Evolutionary conservation across 2,113 vertebrate genomes (phyloP), one percentile per base, ranked within the genome.

Genomic region (Phyllostomus hastatus): DNA sequence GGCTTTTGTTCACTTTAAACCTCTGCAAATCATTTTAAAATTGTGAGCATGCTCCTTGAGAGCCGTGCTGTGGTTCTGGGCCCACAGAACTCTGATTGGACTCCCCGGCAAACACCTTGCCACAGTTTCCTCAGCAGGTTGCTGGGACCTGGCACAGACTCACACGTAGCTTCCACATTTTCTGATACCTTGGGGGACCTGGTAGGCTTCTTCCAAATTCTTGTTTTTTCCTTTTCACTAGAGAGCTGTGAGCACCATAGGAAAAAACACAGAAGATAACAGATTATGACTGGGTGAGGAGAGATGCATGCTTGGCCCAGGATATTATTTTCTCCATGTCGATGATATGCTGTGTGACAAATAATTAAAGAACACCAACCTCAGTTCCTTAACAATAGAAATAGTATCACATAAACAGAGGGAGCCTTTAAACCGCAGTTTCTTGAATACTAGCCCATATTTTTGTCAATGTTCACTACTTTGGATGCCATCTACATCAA

Each of bases 391-490:
- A 82, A 61, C 8, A 24, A 38, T 2, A 81, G 10, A 52, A 50
- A 28, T 1, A 43, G 6, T 31, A 52, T 78, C 70, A 73, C n/a
- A 52, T 26, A 19, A 81, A 70, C 41, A 90, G 46, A 90, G 83
- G 4, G 7, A 17, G 16, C 20, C 75, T 82, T 94, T 28, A 83
- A 76, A 61, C 46, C 10, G 50, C 88, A 14, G 15, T 82, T 90
- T 78, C n/a, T 85, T 70, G n/a, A 50, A 90, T 1, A 46, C 1
- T 64, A 80, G 46, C n/a, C 57, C 41, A 26, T 48, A n/a, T 83
- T 91, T 93, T 89, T 57, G 79, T 96, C 50, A 50, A 10, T 41
- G 69, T 95, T 88, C n/a, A 88, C 24, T 79, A 72, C 38, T 79
- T 92, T 92, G 72, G 57, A 85, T 33, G 57, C 38, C 5, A 38